Evolutionary conservation across 2,797 vertebrate genomes (phyloP), one percentile per base, ranked within the genome.

Genomic region (Agapornis canus): DNA sequence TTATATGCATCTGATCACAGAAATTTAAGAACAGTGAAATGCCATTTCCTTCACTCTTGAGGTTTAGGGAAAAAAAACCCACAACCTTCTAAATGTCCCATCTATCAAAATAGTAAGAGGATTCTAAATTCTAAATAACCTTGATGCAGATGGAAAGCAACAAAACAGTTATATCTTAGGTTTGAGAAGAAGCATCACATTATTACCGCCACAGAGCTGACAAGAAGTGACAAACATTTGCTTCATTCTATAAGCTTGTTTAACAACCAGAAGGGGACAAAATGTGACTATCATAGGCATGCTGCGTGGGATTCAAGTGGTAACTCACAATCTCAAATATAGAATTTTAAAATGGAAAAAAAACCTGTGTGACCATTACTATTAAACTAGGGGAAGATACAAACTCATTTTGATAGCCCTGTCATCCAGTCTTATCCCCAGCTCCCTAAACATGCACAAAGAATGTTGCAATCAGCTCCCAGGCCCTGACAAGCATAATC

Each of bases 401-500:
- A 97, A 97, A 95, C 60, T 75, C 45, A 47, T 32, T 89, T 80
- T 96, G 92, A 96, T 96, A 93, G 84, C 65, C 75, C 63, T 98
- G 96, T 96, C 96, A 96, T 86, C 80, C 82, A 76, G 37, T 11
- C 54, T 95, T 92, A 94, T 94, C 82, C 88, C 65, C 68, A 91
- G 95, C 84, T 96, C 77, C 92, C 59, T 45, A 95, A 96, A 96
- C 83, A 77, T 94, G 57, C 91, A 90, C 92, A 91, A 93, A 95
- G 84, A 92, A 77, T 32, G 49, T 48, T 96, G 73, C 86, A 88
- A 92, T 89, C 85, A 95, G 59, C 52, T 84, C 86, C 75, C 69
- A 82, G 89, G 86, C 73, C 89, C 66, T 94, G 97, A 96, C 96
- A 98, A 72, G 84, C 57, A 93, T 94, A 97, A 97, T 98, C 94